These are phyloP conservation scores for Chironomus tepperi DNA, from an alignment of 1,140 invertebrate genomes.

Conservation along the genomic window DNA sequence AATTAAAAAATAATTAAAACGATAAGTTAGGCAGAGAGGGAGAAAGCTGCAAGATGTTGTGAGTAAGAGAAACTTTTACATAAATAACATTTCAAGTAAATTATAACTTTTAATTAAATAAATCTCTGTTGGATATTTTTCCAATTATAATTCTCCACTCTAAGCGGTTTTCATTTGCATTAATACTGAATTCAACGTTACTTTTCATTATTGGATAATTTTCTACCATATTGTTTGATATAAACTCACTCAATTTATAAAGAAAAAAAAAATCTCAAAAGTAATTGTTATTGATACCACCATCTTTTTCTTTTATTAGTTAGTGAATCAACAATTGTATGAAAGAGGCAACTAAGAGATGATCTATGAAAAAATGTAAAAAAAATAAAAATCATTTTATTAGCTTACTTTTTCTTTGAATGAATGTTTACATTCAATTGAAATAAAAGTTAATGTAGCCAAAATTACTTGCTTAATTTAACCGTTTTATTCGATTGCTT, in stretches of 20 bases:
- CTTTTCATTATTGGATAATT: too few species aligned
- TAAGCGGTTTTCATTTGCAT: too few species aligned
- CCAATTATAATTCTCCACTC: not conserved
- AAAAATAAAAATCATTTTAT: not conserved
- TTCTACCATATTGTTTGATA: too few species aligned
- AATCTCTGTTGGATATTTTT: slow-evolving; percentile 16
- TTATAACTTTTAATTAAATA: slow-evolving; percentile 1
- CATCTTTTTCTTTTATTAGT: too few species aligned
- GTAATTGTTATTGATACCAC: too few species aligned
- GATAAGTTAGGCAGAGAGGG: not conserved
- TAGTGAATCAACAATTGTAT: too few species aligned
- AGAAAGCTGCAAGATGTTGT: not conserved
- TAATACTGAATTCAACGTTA: too few species aligned
- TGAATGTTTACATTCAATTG: not conserved
- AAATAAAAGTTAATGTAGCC: slow-evolving; percentile 11
- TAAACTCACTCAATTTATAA: too few species aligned
- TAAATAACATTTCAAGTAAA: not conserved
- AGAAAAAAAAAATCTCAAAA: too few species aligned
- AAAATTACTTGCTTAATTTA: not conserved
- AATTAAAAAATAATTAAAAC: slow-evolving; percentile 16
- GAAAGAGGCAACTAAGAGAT: not conserved
- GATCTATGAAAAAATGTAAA: not conserved
- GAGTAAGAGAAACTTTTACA: not conserved
- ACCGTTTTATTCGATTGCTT: not conserved
- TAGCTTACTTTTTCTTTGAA: not conserved